Evolutionary conservation across 2,113 vertebrate genomes (phyloP), one percentile per base, ranked within the genome.

Genomic region (Nipponia nippon): DNA sequence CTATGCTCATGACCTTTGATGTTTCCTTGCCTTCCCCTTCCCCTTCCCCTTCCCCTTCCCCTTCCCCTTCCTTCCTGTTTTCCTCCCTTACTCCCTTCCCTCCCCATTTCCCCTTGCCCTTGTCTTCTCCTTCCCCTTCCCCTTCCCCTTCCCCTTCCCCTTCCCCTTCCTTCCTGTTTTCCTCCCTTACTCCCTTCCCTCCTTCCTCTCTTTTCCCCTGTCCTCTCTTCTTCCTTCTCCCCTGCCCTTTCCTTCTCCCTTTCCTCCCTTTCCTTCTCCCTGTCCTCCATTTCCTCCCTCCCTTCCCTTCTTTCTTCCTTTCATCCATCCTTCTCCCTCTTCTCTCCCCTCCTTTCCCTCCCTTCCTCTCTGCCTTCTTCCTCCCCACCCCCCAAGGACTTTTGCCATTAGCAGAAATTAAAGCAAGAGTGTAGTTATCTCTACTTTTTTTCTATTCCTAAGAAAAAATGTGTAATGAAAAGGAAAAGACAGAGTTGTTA

Each of bases 331-430:
- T 27, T 47, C 4, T 32, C 9, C 19, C 11, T 29, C 19, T 26
- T 14, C 10, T 47, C 32, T 5, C n/a, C 38, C 10, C 16, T 18
- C 5, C 15, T 18, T 20, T 12, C 17, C 7, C 34, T 34, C 7
- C 38, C 7, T 34, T 69, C 16, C 22, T 38, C 44, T 47, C 23
- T 46, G 16, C 8, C 30, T 61, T 61, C 21, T 4, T 14, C 56
- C 32, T 20, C 23, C 27, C 16, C 7, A 4, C 1, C 4, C 19
- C 7, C 8, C 0, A 0, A 14, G 15, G 29, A 70, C 44, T 69
- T 94, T 22, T 85, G 56, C 14, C 23, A 49, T 79, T 83, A 79
- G 8, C 47, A 87, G n/a, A 83, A 73, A 56, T 65, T 25, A 47
- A 85, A 84, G n/a, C 7, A 34, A 80, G 18, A 61, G 9, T 59